Conservation (phyloP, 1,140 invertebrate genomes). For the Nephila pilipes region DNA sequence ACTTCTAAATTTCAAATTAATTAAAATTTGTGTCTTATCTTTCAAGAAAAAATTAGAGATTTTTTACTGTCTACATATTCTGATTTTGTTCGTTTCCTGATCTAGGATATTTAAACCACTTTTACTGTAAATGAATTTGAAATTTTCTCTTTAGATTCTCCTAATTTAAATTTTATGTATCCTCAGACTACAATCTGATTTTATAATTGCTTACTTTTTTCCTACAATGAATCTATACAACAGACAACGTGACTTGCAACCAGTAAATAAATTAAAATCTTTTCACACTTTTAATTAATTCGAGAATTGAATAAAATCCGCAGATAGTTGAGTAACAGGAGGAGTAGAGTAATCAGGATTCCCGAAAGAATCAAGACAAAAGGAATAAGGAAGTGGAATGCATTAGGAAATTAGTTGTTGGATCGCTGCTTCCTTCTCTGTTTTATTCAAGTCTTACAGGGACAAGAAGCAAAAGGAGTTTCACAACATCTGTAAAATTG, state of each 20-base stretch:
- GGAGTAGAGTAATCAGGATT: not conserved
- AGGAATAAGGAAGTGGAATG: not conserved
- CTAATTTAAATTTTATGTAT: not conserved
- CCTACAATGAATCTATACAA: not conserved
- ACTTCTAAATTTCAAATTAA: too few relatives aligned
- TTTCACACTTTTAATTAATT: slow-evolving; percentile 1
- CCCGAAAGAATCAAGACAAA: not conserved
- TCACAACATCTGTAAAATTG: too few relatives aligned
- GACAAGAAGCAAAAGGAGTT: too few relatives aligned
- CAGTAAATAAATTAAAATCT: not conserved
- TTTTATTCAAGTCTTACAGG: too few relatives aligned
- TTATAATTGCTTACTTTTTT: not conserved
- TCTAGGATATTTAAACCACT: not conserved
- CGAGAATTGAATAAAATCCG: not conserved
- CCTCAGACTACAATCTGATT: not conserved
- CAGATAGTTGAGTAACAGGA: not conserved
- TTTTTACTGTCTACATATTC: too few relatives aligned
- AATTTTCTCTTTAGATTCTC: not conserved
- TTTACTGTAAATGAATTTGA: not conserved
- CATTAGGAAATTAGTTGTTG: not conserved
- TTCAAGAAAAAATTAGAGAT: too few relatives aligned
- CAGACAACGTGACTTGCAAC: not conserved
- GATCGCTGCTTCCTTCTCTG: not conserved
- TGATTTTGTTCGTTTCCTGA: not conserved
- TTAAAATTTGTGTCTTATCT: too few relatives aligned